Conservation (phyloP, 2,113 vertebrate genomes). For the Girardinichthys multiradiatus region DNA sequence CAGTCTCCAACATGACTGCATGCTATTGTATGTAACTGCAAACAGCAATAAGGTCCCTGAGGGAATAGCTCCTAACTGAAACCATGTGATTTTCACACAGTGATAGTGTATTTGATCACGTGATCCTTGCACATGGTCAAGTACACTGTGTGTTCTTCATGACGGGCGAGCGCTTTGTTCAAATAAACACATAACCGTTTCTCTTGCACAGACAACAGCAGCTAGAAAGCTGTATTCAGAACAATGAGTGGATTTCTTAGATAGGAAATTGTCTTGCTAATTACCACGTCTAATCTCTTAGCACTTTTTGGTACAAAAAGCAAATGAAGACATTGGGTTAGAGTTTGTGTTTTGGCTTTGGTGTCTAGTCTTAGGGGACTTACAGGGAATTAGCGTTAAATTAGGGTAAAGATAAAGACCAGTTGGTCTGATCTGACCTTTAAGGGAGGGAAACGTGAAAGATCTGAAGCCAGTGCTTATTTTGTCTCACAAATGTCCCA, state of each 20-base stretch:
- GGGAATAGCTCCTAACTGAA: slow-evolving; percentile 36
- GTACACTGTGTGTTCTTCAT: slow-evolving; percentile 34
- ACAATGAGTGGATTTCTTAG: not conserved
- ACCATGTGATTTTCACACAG: slow-evolving; percentile 14
- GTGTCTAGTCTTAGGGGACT: not conserved
- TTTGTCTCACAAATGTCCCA: too few relatives aligned
- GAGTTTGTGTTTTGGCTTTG: not conserved
- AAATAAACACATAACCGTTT: not conserved
- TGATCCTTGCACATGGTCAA: slow-evolving; percentile 5
- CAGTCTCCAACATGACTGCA: slow-evolving; percentile 58
- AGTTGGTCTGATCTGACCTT: too few relatives aligned
- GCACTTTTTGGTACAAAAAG: not conserved
- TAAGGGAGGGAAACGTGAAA: too few relatives aligned
- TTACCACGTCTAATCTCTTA: not conserved
- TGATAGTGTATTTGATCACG: not conserved
- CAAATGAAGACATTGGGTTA: not conserved
- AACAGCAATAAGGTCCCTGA: slow-evolving; percentile 29
- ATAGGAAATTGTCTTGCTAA: not conserved
- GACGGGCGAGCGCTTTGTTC: not conserved
- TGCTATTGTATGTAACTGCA: slow-evolving; percentile 43
- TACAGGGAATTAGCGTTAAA: not conserved
- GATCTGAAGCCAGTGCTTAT: too few relatives aligned
- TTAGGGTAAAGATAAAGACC: too few relatives aligned
- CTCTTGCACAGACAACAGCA: not conserved
- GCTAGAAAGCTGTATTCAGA: not conserved